phyloP scores from a whole-genome alignment of 2,113 vertebrate genomes.

The Pomatostomus ruficeps region DNA sequence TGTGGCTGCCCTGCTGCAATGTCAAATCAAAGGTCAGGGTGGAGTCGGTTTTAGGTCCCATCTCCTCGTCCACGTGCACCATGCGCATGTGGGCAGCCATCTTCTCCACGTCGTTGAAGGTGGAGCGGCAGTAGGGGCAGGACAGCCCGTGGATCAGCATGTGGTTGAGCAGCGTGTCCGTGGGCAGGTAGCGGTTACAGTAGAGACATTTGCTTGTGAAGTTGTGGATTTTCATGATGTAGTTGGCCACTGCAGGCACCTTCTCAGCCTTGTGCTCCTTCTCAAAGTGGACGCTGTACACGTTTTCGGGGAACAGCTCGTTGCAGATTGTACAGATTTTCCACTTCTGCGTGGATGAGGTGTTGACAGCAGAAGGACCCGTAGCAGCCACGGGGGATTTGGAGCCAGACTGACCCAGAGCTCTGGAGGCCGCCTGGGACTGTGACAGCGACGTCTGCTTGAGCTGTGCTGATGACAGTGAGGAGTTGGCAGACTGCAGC shows the following conservation, averaged over 20 bases:
- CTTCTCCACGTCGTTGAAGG: slow-evolving; percentile 97
- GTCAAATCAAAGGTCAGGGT: slow-evolving; percentile 96
- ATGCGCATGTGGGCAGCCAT: slow-evolving; percentile 96
- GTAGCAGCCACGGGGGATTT: slow-evolving; percentile 75
- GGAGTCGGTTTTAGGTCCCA: slow-evolving; percentile 92
- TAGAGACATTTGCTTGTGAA: slow-evolving; percentile 99
- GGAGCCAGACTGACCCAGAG: slow-evolving; percentile 72
- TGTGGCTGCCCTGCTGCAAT: slow-evolving; percentile 95
- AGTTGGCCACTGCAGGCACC: slow-evolving; percentile 95
- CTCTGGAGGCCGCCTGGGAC: slow-evolving; percentile 71
- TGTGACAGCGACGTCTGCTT: slow-evolving; percentile 82
- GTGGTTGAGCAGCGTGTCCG: slow-evolving; percentile 94
- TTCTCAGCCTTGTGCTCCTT: slow-evolving; percentile 99
- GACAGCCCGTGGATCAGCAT: slow-evolving; percentile 97
- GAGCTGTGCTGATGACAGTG: slow-evolving; percentile 74
- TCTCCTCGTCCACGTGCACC: slow-evolving; percentile 88
- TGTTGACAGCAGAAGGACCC: slow-evolving; percentile 83
- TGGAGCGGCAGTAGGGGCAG: slow-evolving; percentile 93
- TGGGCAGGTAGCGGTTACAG: slow-evolving; percentile 97
- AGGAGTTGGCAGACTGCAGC: slow-evolving; percentile 75
- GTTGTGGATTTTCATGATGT: slow-evolving; percentile 99
- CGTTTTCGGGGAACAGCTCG: slow-evolving; percentile 96
- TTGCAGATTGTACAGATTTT: slow-evolving; percentile 99
- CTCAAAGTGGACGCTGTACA: slow-evolving; percentile 95
- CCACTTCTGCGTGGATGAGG: slow-evolving; percentile 97